phyloP scores from a whole-genome alignment of 2,113 vertebrate species.

The Paratilapia polleni region DNA sequence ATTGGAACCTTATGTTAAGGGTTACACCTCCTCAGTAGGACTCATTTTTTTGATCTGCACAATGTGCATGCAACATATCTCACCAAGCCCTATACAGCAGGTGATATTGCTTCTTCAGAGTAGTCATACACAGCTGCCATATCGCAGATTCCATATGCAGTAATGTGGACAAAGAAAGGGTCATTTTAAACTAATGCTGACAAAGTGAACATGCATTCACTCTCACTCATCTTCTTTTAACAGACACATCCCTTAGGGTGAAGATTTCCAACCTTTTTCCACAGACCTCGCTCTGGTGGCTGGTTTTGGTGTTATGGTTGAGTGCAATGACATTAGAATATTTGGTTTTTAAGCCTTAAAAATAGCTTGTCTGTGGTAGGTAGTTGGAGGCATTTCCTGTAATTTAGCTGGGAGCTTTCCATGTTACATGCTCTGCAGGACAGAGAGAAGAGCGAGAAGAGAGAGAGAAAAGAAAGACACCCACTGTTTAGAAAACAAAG shows the following conservation, averaged over 20 bases:
- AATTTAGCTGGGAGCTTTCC: conserved; percentile 64
- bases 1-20: too few species aligned
- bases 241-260: background rate
- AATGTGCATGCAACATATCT: background rate
- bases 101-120: background rate
- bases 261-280: conserved; percentile 13
- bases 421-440: conserved; percentile 33
- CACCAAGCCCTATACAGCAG: too few species aligned
- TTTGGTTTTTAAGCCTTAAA: conserved; percentile 70
- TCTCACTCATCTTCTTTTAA: background rate
- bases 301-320: conserved; percentile 59
- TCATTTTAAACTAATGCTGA: background rate
- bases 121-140: background rate
- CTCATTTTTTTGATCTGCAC: too few species aligned
- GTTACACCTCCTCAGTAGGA: background rate
- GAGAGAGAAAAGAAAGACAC: background rate
- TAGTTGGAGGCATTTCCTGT: conserved; percentile 64
- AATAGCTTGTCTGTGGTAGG: conserved; percentile 77
- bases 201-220: background rate
- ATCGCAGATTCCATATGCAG: background rate
- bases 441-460: conserved; percentile 6
- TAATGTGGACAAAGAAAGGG: background rate
- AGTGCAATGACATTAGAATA: conserved; percentile 73
- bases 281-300: conserved; percentile 31
- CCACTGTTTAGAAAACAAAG: conserved; percentile 43